These are phyloP conservation scores for Drosophila lacicola DNA, from an alignment of 2,888 invertebrate genomes.

Conservation along the genomic window DNA sequence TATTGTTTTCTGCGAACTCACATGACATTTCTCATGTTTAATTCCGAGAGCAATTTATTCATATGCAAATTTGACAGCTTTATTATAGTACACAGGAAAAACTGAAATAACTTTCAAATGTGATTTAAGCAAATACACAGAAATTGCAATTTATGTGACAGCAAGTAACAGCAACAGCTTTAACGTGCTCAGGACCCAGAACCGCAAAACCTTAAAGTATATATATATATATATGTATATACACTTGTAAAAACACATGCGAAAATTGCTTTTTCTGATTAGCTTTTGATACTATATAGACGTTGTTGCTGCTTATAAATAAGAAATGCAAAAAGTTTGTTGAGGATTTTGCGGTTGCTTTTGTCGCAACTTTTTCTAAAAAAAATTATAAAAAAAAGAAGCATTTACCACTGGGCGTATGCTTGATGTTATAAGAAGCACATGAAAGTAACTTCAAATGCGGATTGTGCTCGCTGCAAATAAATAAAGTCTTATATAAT, in stretches of 20 bases:
- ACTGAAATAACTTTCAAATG: constrained; percentile 1
- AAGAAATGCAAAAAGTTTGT: constrained; percentile 6
- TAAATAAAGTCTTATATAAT: background rate
- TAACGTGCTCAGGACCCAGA: background rate
- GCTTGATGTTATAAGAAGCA: background rate
- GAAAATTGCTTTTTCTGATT: constrained; percentile 8
- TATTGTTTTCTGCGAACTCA: background rate
- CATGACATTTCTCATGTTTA: background rate
- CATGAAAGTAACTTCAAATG: background rate
- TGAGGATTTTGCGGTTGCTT: constrained; percentile 4
- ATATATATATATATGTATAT: background rate
- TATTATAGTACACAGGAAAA: background rate
- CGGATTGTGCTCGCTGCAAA: background rate
- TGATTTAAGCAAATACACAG: background rate
- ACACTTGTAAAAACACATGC: background rate
- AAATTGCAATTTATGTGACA: constrained; percentile 2
- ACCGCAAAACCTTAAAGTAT: background rate
- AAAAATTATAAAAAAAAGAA: background rate
- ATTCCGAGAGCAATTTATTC: background rate
- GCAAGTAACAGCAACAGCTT: background rate
- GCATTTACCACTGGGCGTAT: constrained; percentile 1
- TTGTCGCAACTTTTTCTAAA: constrained; percentile 2
- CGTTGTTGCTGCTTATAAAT: background rate
- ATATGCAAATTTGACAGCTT: constrained; percentile 5
- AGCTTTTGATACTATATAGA: background rate